Base-by-base conservation (phyloP, 2,113 vertebrate species). In the Mugil cephalus region DNA sequence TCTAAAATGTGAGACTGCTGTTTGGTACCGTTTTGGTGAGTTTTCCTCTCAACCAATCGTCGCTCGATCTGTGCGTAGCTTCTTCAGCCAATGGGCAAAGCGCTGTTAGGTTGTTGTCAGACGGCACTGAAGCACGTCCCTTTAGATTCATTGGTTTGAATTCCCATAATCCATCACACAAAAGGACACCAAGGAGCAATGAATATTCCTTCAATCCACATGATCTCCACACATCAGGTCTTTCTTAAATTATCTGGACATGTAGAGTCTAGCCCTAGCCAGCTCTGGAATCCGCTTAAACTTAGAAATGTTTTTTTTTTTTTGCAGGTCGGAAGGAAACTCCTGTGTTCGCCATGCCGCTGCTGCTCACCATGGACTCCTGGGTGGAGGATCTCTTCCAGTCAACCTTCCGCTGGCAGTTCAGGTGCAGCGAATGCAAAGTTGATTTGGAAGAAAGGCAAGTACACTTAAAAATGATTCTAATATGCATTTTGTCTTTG, bases 311-410 rank as follows among this genome's bases (percentile, higher is more conserved):
- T 54, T n/a, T 81, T 40, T 63, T 79, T 78, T 80, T 35, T 63
- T 79, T 78, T 80, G 30, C 92, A 99, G 97, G 96, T 86, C 67
- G 93, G 34, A 65, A 66, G 71, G 96, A 98, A 61, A 97, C 93
- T 14, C 97, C 96, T 0, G 95, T 98, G 3, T 98, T 97, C 80
- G 97, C 96, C 3, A 75, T 98, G 81, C 96, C 96, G 3, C 83
- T 95, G 7, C 93, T 99, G 11, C 90, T 98, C 2, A 14, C 43
- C 14, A 71, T 83, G 47, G 96, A 98, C 83, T 84, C 91, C 0
- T 87, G 87, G 58, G 78, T 87, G 35, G 94, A 96, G 83, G 84
- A 87, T n/a, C 83, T 96, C 1, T 98, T 97, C 80, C 80, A 93
- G 43, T 91, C 93, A 8, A 91, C 93, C 0, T 96, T 95, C 87